Base-by-base conservation (phyloP, 2,888 invertebrate species). In the Drosophila kanekoi region DNA sequence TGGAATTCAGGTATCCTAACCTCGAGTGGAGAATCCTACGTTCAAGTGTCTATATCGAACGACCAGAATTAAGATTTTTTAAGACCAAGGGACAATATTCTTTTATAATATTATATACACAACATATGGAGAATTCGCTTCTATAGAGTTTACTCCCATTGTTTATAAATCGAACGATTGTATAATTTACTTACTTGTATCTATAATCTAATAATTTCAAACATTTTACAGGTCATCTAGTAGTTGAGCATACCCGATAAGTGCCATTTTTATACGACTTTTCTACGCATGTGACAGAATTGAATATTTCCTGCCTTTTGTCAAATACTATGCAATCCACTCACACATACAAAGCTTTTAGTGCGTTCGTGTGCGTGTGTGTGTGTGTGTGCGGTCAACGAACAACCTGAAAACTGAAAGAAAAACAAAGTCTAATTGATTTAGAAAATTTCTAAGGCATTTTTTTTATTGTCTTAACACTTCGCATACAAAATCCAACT, bases 291-390 rank as follows among this genome's bases (percentile, higher is more conserved):
- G 37, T 37, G 67, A 64, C 54, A 77, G 71, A 85, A 85, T 88
- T 88, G 66, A 83, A 77, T 78, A 83, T 83, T 86, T 85, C 85
- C 85, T 83, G 85, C 56, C 80, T 83, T 75, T 83, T 80, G 80
- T 84, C 57, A 51, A 20, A 43, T 16, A 52, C 48, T 48, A 38
- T 67, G 63, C 56, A 45, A 38, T 60, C 35, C 40, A 45, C 41
- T 43, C 44, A 41, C 41, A 58, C 41, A 43, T 35, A 37, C 38
- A 33, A 16, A 37, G 9, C 14, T 35, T 20, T 13, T 11, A 38
- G 33, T 2, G 9, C 6, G 54, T 53, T n/a, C 8, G 0, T 33
- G 33, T 40, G 48, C 49, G 63, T n/a, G 13, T 10, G 14, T 20
- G 37, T 43, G 54, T 57, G 44, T 59, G 47, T 33, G 58, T 54